Base-by-base conservation (phyloP, 2,888 invertebrate genomes). In the Cantharis rustica region DNA sequence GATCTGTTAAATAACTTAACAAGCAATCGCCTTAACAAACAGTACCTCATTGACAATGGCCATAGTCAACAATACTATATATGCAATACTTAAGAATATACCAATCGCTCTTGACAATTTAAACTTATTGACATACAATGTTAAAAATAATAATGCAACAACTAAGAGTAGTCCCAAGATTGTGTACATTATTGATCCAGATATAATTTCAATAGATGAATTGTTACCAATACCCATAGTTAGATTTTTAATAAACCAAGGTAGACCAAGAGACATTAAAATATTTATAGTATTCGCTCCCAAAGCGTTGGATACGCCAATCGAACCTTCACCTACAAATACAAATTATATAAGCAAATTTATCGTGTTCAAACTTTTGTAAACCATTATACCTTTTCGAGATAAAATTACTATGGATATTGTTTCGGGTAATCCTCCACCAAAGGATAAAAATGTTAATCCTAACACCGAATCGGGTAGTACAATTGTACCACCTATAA, bases 381-480 rank as follows among this genome's bases (percentile, higher is more conserved):
- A 10, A 10, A n/a, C 20, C 1, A 10, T 5, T n/a, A 84, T 88
- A 96, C 97, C 97, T 91, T 94, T 93, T 84, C 94, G 91, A 1
- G 96, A 93, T 84, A 97, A 95, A 80, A 98, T 95, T 31, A 95
- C 92, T 84, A 96, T 95, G 0, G 97, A 95, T 26, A 93, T 91
- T 13, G 92, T 91, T 86, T 94, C 98, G 0, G 97, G 97, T 82
- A 97, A 90, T 82, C 96, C 96, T 1, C 97, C 96, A 3, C 97
- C 97, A 16, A 95, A 95, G 0, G 97, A 96, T 77, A 97, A 89
- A 84, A 98, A 95, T 0, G 96, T 97, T 84, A 98, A 92, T 2
- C 97, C 98, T 94, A 97, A 95, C 0, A 98, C 93, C 11, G 96
- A 94, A 83, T 96, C 96, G 0, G 96, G 95, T 68, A 98, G 94